phyloP scores from a whole-genome alignment of 2,113 vertebrate genomes.

The Channa argus region DNA sequence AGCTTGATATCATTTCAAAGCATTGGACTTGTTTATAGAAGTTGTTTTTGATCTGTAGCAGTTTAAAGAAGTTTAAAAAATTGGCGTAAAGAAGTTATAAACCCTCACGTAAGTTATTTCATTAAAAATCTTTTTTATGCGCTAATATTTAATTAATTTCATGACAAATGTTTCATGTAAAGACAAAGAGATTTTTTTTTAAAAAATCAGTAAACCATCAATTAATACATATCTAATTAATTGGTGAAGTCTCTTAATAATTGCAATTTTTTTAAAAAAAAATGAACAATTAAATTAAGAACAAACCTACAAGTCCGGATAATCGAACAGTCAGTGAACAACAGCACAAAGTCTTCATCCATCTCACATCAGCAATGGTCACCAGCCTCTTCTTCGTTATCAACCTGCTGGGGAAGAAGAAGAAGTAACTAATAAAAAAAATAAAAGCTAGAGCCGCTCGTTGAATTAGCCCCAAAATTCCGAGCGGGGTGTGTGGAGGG shows the following conservation, averaged over 20 bases:
- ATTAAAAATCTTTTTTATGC: too few relatives aligned
- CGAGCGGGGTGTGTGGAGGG: background rate
- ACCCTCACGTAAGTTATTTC: too few relatives aligned
- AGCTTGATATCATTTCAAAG: too few relatives aligned
- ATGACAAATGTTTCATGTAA: background rate
- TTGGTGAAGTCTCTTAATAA: background rate
- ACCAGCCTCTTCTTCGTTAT: slow-evolving; percentile 28
- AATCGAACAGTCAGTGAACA: background rate
- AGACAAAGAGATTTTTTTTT: background rate
- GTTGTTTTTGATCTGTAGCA: too few relatives aligned
- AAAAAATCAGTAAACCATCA: too few relatives aligned
- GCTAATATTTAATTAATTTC: background rate
- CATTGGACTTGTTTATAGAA: too few relatives aligned
- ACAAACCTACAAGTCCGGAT: slow-evolving; percentile 64
- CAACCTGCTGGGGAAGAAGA: slow-evolving; percentile 44
- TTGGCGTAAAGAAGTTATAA: too few relatives aligned
- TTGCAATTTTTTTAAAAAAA: too few relatives aligned
- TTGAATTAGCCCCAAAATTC: slow-evolving; percentile 25
- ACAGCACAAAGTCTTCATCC: slow-evolving; percentile 37
- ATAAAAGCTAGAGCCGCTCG: background rate
- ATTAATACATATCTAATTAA: background rate
- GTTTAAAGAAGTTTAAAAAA: too few relatives aligned
- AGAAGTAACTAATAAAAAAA: accelerated
- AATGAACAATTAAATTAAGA: slow-evolving; percentile 18
- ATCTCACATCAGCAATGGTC: slow-evolving; percentile 12